These are phyloP conservation scores for Ambastaia sidthimunki DNA, from an alignment of 2,797 vertebrate species.

Conservation along the genomic window DNA sequence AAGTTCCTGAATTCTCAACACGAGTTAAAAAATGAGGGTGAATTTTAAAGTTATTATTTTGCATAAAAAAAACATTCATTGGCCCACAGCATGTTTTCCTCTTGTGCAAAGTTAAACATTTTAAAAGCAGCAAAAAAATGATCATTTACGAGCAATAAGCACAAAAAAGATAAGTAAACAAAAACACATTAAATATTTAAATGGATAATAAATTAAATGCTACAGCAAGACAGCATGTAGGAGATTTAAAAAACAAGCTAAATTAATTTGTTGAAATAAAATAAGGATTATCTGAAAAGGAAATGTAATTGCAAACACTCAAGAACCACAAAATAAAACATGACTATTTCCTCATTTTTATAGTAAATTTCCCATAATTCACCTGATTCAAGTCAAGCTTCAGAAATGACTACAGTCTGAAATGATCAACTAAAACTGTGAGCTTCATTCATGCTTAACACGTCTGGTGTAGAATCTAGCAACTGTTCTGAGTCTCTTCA, in stretches of 20 bases:
- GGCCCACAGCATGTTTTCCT: neutral
- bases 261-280: neutral
- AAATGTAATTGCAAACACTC: neutral
- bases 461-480: neutral
- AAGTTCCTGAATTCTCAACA: neutral
- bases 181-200: slow-evolving; percentile 8
- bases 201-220: slow-evolving; percentile 9
- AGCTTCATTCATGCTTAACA: slow-evolving; percentile 18
- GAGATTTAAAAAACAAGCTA: neutral
- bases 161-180: slow-evolving; percentile 5
- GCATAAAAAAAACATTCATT: neutral
- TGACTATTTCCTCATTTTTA: neutral
- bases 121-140: neutral
- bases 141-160: slow-evolving; percentile 11
- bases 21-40: slow-evolving; percentile 15
- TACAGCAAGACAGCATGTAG: neutral
- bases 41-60: too few species aligned
- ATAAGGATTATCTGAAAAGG: neutral
- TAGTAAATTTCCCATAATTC: slow-evolving; percentile 16
- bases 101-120: too few species aligned
- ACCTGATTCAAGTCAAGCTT: slow-evolving; percentile 16
- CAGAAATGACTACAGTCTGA: slow-evolving; percentile 3
- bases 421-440: slow-evolving; percentile 19
- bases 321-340: neutral
- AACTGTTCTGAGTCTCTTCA: slow-evolving; percentile 10